Base-by-base conservation (phyloP, 2,888 invertebrate species). In the Ophioninae sp. region DNA sequence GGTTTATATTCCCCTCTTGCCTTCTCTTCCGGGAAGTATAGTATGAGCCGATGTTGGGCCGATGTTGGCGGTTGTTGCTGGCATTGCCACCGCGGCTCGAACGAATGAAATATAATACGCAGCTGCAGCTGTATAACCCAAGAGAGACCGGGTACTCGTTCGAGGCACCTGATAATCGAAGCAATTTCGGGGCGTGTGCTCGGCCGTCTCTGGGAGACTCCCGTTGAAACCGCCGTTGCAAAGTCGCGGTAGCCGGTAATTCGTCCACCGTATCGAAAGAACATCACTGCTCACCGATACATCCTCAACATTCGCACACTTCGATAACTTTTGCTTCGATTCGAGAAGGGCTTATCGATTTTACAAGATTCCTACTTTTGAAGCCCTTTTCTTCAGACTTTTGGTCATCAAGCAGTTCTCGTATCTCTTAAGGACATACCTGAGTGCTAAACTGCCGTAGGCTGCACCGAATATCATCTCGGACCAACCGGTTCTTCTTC, bases 161-260 rank as follows among this genome's bases (percentile, higher is more conserved):
- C 69, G 83, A 74, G 30, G 84, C 81, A 81, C 81, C 84, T 84
- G 84, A 84, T 84, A 84, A 84, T 84, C 84, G 84, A 84, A 79
- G 84, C 84, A 84, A 84, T 84, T 84, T 84, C 61, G 83, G 84
- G 79, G 84, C 79, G 81, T 79, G 80, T 76, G 61, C 76, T 67
- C 22, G 39, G 20, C 72, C 41, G 68, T 22, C 51, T 30, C 17
- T 56, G 20, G 41, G 74, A 77, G 74, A 77, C 78, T 78, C 69
- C 64, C 20, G 30, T 74, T 58, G 30, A 71, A 67, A 39, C 51
- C 56, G 41, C 61, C 22, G 59, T 51, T 58, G 67, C 37, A 30
- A 30, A 23, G 63, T 73, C 68, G 56, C 68, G 73, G 80, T 83
- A 74, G 74, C 76, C 67, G 72, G 67, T 76, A 75, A 71, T 71